A percentile compares a stretch with the other conserved stretches of the same genome.
phyloP scores from a whole-genome alignment of 2,113 vertebrate genomes.

The Rissa tridactyla region DNA sequence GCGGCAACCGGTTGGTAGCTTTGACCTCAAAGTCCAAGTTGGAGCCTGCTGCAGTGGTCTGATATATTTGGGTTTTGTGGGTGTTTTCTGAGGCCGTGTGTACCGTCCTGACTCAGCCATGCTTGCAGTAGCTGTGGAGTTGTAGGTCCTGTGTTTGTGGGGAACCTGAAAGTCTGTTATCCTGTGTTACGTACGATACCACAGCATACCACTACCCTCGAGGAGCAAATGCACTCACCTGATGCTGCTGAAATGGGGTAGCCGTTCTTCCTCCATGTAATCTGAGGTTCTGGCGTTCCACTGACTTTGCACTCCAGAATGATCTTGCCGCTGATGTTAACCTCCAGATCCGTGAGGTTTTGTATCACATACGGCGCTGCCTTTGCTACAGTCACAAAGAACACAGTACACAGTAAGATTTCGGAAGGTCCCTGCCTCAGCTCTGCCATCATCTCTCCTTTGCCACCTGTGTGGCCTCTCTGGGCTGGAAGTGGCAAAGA shows the following conservation, averaged over 20 bases:
- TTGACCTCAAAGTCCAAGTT: neutral
- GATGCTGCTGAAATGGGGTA: conserved; percentile 76
- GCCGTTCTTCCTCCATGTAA: conserved; percentile 85
- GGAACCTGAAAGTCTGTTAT: accelerated
- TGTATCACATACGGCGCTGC: conserved; percentile 77
- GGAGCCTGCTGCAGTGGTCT: neutral
- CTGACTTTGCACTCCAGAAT: conserved; percentile 77
- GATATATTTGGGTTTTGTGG: neutral
- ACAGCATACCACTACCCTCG: neutral
- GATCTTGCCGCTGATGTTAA: conserved; percentile 89
- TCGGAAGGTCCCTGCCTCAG: neutral
- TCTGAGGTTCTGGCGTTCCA: conserved; percentile 77
- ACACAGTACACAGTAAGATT: neutral
- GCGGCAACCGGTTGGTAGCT: neutral
- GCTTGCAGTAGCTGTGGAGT: neutral
- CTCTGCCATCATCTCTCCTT: neutral
- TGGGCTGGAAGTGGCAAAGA: neutral
- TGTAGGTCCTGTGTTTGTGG: accelerated
- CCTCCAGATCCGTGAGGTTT: conserved; percentile 83
- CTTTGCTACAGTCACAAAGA: conserved; percentile 66
- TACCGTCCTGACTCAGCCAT: accelerated
- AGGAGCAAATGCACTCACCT: conserved; percentile 66
- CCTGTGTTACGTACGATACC: accelerated
- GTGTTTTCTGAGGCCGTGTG: accelerated
- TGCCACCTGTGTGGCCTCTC: neutral